Evolutionary conservation across 1,140 invertebrate species (phyloP), one percentile per base, ranked within the genome.

Genomic region (Phocides pigmalion): DNA sequence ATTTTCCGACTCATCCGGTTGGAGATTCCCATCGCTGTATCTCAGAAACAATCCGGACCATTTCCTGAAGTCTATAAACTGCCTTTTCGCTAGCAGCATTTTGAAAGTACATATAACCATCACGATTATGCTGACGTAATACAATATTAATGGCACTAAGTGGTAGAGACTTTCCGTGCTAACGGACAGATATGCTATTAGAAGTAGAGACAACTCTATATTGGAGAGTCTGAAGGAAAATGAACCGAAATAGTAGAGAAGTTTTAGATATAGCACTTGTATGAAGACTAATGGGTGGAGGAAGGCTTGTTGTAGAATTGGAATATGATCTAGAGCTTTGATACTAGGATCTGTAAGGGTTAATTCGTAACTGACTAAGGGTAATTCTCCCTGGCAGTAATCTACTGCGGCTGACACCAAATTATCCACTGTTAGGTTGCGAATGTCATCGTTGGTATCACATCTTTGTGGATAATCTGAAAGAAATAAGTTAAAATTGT

Each of bases 51-150:
- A 76, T 5, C 95, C 95, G 0, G 96, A 96, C 96, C 96, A 97
- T 58, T 95, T 94, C 0, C 95, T 92, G 71, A 96, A 96, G 75
- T 96, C 94, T 14, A 93, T 92, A 44, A 96, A 94, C 64, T 96
- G 95, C n/a, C 94, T 91, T 76, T 95, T 95, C 0, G 93, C 92
- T 61, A 96, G 94, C 0, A 97, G 79, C 94, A 97, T 96, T 88
- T 96, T 95, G 70, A 96, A 95, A 0, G 96, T 97, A 15, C 95
- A 93, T 16, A 96, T 91, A 0, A 96, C 92, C 95, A 97, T 96
- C 0, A 95, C 87, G 1, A 94, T 75, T 19, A 96, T 94, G 44
- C 95, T 96, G 0, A 94, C 68, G 72, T 96, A 97, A 74, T 96
- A 96, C 4, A 95, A 74, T 6, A 93, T 84, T 64, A 96, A 89